Base-by-base conservation (phyloP, 2,113 vertebrate species). In the Rhea pennata region DNA sequence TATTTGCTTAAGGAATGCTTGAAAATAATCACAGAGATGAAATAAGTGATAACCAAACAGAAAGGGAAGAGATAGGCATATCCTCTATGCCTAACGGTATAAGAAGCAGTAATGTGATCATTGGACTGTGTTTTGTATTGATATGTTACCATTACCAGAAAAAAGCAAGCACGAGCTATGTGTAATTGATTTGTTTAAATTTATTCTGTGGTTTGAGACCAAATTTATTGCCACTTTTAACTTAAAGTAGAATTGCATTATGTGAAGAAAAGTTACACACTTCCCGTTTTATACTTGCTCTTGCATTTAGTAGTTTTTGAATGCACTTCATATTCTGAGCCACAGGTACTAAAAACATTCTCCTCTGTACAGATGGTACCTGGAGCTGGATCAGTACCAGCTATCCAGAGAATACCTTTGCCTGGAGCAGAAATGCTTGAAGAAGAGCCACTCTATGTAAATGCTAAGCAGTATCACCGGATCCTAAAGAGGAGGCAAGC, bases 381-480 rank as follows among this genome's bases (percentile, higher is more conserved):
- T 23, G 99, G 99, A 48, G 98, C 99, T 84, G 98, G 99, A 3
- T 98, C 98, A 2, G 99, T 99, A 53, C 98, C 99, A 79, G 98
- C 99, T 69, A 99, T 99, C 97, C 99, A 99, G 91, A 98, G 99
- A 83, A 99, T 99, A 89, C 99, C 99, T 33, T 82, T 99, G 74
- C 99, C 99, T 53, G 99, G 99, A 46, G 99, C 99, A 22, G 99
- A 99, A 93, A 99, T 99, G 99, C 98, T 99, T 4, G 99, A 99
- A 24, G 99, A 99, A 91, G 99, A 99, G 94, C 99, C 99, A 33
- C 98, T 99, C 9, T 99, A 99, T 9, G 99, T 99, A 72, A 99
- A 99, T 8, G 99, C 99, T 92, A 99, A 99, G 94, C 99, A 99
- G 97, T 99, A 99, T 97, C 99, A 99, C 95, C 98, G 99, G 16